Evolutionary conservation across 2,888 invertebrate species (phyloP).

Genomic region (Athripsodes cinereus): DNA sequence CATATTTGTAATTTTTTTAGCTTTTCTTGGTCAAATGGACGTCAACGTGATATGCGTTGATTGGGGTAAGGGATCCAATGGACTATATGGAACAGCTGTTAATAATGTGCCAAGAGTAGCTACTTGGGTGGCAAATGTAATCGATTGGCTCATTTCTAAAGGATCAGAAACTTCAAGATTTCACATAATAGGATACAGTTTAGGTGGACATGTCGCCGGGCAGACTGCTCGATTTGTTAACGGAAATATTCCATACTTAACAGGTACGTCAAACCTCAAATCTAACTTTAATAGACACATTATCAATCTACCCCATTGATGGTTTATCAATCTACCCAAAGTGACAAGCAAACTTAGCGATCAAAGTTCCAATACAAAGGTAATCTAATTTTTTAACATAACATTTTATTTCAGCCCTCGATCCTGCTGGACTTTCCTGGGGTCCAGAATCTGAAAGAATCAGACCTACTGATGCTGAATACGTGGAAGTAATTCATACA

Average conservation of each 20-base stretch:
- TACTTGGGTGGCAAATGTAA: constrained; percentile 7
- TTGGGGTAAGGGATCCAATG: constrained; percentile 20
- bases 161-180: constrained; percentile 9
- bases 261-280: too few species aligned
- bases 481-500: constrained; percentile 23
- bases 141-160: constrained; percentile 19
- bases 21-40: constrained; percentile 16
- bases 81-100: constrained; percentile 19
- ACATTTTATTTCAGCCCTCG: constrained; percentile 12
- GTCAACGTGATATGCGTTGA: constrained; percentile 23
- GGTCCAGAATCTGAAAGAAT: constrained; percentile 16
- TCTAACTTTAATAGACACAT: too few species aligned
- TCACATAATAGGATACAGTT: constrained; percentile 25
- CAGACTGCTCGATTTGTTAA: constrained; percentile 18
- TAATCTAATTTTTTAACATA: too few species aligned
- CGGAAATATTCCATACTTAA: constrained; percentile 21
- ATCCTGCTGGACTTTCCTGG: constrained; percentile 23
- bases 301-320: too few species aligned
- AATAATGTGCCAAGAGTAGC: constrained; percentile 14
- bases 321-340: too few species aligned
- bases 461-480: constrained; percentile 14
- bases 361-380: not conserved
- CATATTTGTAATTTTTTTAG: too few species aligned
- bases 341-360: not conserved
- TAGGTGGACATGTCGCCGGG: constrained; percentile 24